Conservation (phyloP, 2,113 vertebrate species). For the Lepus europaeus region DNA sequence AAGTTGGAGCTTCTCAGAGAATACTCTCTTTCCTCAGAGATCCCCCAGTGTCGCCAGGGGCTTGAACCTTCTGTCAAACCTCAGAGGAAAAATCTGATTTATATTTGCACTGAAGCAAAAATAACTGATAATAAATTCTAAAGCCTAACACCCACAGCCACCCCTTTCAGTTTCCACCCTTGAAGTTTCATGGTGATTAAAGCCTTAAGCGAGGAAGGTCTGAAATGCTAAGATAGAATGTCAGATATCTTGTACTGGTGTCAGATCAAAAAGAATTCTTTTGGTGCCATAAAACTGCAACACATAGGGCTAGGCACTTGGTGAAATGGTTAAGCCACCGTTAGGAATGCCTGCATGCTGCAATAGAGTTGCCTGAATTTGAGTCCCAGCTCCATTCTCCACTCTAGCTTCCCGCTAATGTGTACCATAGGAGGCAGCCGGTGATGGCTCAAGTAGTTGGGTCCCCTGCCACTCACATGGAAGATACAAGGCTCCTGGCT, state of each 20-base stretch:
- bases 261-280: not conserved
- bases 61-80: not conserved
- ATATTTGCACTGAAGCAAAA: not conserved
- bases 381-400: no score
- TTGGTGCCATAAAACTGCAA: not conserved
- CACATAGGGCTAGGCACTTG: no score
- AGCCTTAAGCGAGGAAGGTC: accelerated
- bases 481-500: no score
- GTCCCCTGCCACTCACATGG: no score
- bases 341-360: no score
- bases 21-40: not conserved
- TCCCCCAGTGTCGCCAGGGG: not conserved
- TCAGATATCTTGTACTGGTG: accelerated
- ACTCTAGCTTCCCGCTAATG: no score
- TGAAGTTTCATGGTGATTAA: accelerated
- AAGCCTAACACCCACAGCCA: accelerated
- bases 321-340: no score
- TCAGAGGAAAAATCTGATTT: not conserved
- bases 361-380: no score
- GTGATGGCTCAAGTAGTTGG: no score
- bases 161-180: not conserved
- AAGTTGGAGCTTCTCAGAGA: not conserved
- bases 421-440: no score
- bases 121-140: not conserved
- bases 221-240: not conserved